phyloP scores from a whole-genome alignment of 2,113 vertebrate genomes.

The Eolophus roseicapilla region DNA sequence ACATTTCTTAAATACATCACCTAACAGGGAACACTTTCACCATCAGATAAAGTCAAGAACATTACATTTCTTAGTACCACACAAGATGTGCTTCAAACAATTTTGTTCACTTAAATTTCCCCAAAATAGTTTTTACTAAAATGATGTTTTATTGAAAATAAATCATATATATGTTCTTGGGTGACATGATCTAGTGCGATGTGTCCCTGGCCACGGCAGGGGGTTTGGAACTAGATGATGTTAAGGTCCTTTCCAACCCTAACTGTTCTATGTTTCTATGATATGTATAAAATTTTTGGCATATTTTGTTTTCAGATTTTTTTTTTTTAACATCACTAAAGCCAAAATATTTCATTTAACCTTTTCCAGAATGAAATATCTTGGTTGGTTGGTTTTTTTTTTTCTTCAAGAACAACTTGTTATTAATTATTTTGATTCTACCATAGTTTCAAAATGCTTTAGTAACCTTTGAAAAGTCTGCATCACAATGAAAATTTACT shows the following conservation, averaged over 20 bases:
- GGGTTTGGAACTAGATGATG: background rate
- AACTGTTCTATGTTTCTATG: background rate
- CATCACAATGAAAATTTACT: background rate
- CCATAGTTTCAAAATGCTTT: background rate
- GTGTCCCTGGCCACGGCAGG: background rate
- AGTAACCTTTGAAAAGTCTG: background rate
- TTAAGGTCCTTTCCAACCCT: background rate
- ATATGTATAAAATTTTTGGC: background rate
- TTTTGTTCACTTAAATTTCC: background rate
- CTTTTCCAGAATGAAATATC: background rate
- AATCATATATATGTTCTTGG: background rate
- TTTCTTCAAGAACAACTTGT: background rate
- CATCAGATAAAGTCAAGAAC: background rate
- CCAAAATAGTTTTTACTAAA: background rate
- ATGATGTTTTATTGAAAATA: background rate
- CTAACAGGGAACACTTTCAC: background rate
- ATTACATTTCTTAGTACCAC: background rate
- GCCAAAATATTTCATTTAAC: background rate
- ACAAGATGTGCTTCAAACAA: background rate
- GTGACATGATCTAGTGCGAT: background rate
- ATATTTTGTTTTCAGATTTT: background rate
- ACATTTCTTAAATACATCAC: background rate
- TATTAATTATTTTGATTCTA: background rate
- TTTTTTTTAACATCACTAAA: background rate
- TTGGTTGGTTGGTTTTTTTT: background rate